phyloP scores from a whole-genome alignment of 2,113 vertebrate species.

The Xyliphius kryptos region DNA sequence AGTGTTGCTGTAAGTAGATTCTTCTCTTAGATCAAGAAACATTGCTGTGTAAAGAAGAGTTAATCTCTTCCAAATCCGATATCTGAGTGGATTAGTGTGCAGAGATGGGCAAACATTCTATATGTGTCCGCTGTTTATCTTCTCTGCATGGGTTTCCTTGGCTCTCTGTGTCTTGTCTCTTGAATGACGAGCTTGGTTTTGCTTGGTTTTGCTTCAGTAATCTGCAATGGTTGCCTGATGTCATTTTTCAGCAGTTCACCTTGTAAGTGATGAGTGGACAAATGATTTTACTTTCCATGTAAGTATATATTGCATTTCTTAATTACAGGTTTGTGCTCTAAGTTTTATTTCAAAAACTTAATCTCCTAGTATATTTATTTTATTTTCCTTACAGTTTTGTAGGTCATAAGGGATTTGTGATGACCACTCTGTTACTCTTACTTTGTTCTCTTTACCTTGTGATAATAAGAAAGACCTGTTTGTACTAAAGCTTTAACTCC shows the following conservation, averaged over 20 bases:
- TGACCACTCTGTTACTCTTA: no score
- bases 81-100: constrained; percentile 54
- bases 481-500: no score
- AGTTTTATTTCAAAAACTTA: not conserved
- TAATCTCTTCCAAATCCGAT: constrained; percentile 67
- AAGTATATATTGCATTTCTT: constrained; percentile 49
- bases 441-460: no score
- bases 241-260: constrained; percentile 35
- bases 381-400: no score
- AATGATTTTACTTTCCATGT: constrained; percentile 56
- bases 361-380: no score
- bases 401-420: no score
- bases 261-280: constrained; percentile 52
- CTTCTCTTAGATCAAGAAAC: not conserved
- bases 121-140: constrained; percentile 20
- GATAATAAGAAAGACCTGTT: no score
- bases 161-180: constrained; percentile 4
- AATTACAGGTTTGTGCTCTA: constrained; percentile 1
- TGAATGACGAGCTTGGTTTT: not conserved
- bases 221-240: constrained; percentile 47
- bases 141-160: not conserved
- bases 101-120: constrained; percentile 42
- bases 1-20: constrained; percentile 2
- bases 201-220: constrained; percentile 2
- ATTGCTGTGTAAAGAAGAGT: constrained; percentile 9